A percentile compares a stretch with the other conserved stretches of the same genome.
Evolutionary conservation across 2,888 invertebrate species (phyloP).

Genomic region (Mallateleia sp.): DNA sequence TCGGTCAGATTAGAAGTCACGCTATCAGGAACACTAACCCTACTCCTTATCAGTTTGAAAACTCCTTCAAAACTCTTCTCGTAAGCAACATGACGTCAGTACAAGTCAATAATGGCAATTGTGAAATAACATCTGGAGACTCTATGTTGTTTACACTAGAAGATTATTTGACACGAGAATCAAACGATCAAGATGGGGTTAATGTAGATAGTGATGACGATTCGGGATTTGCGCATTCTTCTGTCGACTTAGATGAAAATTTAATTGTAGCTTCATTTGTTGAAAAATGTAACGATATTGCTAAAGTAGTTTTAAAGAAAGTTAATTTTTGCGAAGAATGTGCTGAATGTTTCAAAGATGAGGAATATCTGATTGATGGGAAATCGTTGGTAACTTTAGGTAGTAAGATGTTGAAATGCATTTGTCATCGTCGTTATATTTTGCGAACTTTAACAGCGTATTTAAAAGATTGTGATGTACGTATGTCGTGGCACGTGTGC

Average conservation of each 20-base stretch:
- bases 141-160: neutral
- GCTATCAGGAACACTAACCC: slow-evolving; percentile 20
- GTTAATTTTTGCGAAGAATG: too few relatives aligned
- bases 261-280: too few relatives aligned
- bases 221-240: neutral
- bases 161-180: neutral
- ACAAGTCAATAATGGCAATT: neutral
- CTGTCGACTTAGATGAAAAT: too few relatives aligned
- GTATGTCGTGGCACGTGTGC: too few relatives aligned
- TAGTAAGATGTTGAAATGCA: neutral
- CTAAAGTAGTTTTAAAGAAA: too few relatives aligned
- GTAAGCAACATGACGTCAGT: neutral
- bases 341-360: too few relatives aligned
- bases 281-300: too few relatives aligned
- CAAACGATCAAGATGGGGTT: neutral
- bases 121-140: neutral
- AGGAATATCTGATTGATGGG: too few relatives aligned
- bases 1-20: slow-evolving; percentile 24
- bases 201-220: too few relatives aligned
- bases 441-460: too few relatives aligned
- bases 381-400: slow-evolving; percentile 6
- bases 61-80: neutral
- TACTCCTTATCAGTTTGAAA: slow-evolving; percentile 25
- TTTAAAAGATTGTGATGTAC: too few relatives aligned
- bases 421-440: neutral